Base-by-base conservation (phyloP, 2,113 vertebrate genomes). In the Cyrtonyx montezumae region DNA sequence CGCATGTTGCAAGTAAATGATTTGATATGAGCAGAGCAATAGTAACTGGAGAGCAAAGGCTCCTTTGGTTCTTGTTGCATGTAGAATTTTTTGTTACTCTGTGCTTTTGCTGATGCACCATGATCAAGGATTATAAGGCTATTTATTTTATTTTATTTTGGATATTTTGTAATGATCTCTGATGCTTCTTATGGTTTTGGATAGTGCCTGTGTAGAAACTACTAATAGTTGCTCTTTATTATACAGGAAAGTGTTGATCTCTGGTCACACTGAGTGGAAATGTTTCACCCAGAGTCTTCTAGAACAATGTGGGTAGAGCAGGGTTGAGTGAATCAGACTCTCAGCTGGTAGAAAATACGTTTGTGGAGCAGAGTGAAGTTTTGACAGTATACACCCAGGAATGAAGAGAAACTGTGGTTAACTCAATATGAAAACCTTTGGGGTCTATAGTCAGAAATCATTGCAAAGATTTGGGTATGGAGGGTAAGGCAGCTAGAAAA, bases 1-100 rank as follows among this genome's bases (percentile, higher is more conserved):
- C 81, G 98, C 98, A 98, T 98, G 98, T 86, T 82, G 94, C 93
- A 77, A 59, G 82, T 81, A 68, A 90, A 92, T 91, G 71, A 63
- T n/a, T 75, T 77, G 84, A 49, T 90, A 26, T 91, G 63, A 91
- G 84, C 91, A 58, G 46, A 80, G 75, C 78, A 59, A 66, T 65
- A 77, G 59, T 23, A 25, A 18, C 9, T 65, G 36, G 69, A 68
- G 34, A 77, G 71, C 20, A 67, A 84, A 56, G 49, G 11, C 51
- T 84, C 67, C 25, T 84, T 91, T 63, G 71, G 75, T 74, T 90
- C 75, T 84, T 79, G 61, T 89, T 95, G 96, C 97, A 97, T 97
- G 96, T 26, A 94, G 84, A 94, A 8, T 25, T 74, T 73, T 45
- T 62, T 59, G 34, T 82, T 96, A 74, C 95, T 58, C 45, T 97